Evolutionary conservation across 2,888 invertebrate species (phyloP).

Genomic region (Chaetoderma sp.): DNA sequence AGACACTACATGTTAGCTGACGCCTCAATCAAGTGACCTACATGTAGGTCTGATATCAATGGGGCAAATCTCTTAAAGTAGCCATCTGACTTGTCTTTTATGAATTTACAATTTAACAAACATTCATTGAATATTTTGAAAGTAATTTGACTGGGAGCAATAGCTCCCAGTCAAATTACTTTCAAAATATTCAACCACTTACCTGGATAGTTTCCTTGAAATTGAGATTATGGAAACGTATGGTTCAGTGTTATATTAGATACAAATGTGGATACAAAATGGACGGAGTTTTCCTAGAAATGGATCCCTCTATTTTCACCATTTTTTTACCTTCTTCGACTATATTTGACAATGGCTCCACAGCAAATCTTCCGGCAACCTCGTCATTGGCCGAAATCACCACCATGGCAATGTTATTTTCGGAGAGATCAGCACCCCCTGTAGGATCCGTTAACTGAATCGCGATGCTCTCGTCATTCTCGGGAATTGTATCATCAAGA

Average conservation of each 20-base stretch:
- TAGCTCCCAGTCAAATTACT: too few species aligned
- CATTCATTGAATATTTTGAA: too few species aligned
- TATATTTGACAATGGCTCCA: conserved; percentile 52
- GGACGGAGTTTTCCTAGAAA: not conserved
- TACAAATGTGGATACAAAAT: not conserved
- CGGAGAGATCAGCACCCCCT: conserved; percentile 57
- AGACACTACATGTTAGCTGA: too few species aligned
- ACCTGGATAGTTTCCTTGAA: too few species aligned
- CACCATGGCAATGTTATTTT: conserved; percentile 46
- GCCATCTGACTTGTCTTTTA: too few species aligned
- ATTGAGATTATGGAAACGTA: not conserved
- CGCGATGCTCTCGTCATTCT: conserved; percentile 56
- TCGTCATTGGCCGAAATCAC: conserved; percentile 65
- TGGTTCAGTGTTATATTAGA: not conserved
- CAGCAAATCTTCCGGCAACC: conserved; percentile 63
- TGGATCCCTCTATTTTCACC: not conserved
- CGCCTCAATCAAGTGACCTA: too few species aligned
- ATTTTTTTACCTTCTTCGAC: conserved; percentile 59
- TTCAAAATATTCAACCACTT: too few species aligned
- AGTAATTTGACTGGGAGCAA: too few species aligned
- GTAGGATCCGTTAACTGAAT: conserved; percentile 51
- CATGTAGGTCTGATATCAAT: too few species aligned
- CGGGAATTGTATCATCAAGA: conserved; percentile 59
- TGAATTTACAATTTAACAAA: too few species aligned
- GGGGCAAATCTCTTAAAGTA: too few species aligned